Evolutionary conservation across 2,113 vertebrate genomes (phyloP), one percentile per base, ranked within the genome.

Genomic region (Perccottus glenii): DNA sequence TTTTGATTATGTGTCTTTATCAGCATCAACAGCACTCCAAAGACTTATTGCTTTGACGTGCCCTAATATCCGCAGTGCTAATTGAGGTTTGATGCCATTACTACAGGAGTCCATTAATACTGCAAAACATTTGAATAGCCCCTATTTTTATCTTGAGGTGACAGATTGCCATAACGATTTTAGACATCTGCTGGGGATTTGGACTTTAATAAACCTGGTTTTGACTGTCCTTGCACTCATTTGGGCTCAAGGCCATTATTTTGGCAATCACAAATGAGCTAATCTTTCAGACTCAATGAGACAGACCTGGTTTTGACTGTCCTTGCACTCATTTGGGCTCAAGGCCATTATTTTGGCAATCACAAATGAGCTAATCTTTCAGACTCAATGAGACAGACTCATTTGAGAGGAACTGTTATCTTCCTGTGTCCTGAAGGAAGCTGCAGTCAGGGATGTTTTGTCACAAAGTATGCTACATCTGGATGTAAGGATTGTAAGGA

Each of bases 101-200:
- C 72, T 64, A 60, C 73, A 64, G 81, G 44, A 48, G 43, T 45
- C 60, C 59, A 81, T 92, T 85, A 90, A 90, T 91, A 89, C 88
- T 90, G 86, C 77, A 87, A 67, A 77, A 81, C 81, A 85, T 84
- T 87, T 85, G 84, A 90, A 89, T 83, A 89, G 72, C 72, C 73
- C 49, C 85, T 91, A 88, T 90, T 88, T 90, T 86, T 85, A 80
- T 84, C 80, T 53, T 16, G 43, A 27, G 62, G 38, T 72, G 75
- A 91, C 83, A 81, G 82, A 89, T 86, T 84, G 84, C 65, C 58
- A 65, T 85, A 69, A 87, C 88, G 84, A 85, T 84, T 85, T 75
- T 66, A 60, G 60, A 78, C 81, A 83, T 82, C 65, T 87, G 82
- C 75, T 84, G 60, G 66, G 64, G 64, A 40, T 70, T 66, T 72